Evolutionary conservation across 2,888 invertebrate species (phyloP).

Genomic region (Charanyca ferruginea): DNA sequence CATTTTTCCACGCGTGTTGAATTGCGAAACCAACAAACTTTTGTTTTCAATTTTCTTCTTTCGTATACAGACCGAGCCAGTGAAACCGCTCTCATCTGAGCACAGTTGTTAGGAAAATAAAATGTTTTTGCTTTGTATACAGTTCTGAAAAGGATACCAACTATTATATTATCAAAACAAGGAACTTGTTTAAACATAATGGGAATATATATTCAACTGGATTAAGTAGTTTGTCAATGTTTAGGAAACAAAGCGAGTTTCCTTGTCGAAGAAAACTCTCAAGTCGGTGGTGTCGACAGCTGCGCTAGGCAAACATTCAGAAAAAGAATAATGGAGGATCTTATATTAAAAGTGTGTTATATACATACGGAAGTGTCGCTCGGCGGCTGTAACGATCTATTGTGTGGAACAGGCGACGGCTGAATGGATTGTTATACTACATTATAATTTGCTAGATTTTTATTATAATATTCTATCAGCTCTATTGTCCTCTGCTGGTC

Average conservation of each 20-base stretch:
- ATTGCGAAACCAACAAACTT: constrained; percentile 72
- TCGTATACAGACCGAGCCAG: constrained; percentile 45
- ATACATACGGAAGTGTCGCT: constrained; percentile 51
- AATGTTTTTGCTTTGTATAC: constrained; percentile 46
- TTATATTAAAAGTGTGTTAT: constrained; percentile 57
- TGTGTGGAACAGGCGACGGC: constrained; percentile 39
- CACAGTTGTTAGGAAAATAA: constrained; percentile 55
- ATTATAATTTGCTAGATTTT: constrained; percentile 30
- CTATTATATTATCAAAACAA: constrained; percentile 25
- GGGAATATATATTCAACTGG: constrained; percentile 37
- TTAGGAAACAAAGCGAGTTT: constrained; percentile 36
- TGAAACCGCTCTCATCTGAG: constrained; percentile 53
- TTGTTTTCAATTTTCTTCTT: constrained; percentile 75
- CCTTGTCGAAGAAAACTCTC: constrained; percentile 39
- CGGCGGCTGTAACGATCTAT: constrained; percentile 50
- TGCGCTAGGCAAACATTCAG: constrained; percentile 48
- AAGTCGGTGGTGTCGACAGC: constrained; percentile 47
- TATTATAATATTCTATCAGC: constrained; percentile 19
- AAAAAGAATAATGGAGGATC: constrained; percentile 49
- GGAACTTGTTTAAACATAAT: constrained; percentile 25
- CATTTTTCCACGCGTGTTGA: constrained; percentile 71
- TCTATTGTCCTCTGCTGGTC: neutral
- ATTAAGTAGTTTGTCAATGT: constrained; percentile 35
- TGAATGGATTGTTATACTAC: constrained; percentile 39
- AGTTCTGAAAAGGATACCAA: constrained; percentile 26